Base-by-base conservation (phyloP, 2,888 invertebrate species). In the Dryococelus australis region DNA sequence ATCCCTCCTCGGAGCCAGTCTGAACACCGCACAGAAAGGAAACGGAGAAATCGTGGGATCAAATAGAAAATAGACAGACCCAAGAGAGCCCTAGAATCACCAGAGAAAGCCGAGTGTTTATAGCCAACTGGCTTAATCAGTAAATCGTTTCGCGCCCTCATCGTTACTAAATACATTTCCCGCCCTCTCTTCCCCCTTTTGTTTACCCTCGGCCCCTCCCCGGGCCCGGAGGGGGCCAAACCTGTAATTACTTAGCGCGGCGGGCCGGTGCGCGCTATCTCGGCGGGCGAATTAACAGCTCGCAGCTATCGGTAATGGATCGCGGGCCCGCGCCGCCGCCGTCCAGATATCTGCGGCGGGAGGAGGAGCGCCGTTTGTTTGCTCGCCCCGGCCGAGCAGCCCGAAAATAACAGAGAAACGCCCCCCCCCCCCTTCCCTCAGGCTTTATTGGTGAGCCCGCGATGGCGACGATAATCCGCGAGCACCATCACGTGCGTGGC, bases 101-200 rank as follows among this genome's bases (percentile, higher is more conserved):
- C 5, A 47, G 47, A 47, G 47, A 47, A 47, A 47, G 47, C 47
- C 47, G 16, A 47, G 47, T 47, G 65, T 65, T 65, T 65, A n/a
- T 16, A n/a, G 24, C 65, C 65, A 24, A n/a, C 65, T 65, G 13
- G 65, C 16, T 65, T 65, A 65, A 65, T 65, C 65, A n/a, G 65
- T 65, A n/a, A 65, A 65, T 65, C 65, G 65, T 65, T 65, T 65
- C 65, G 65, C 65, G 65, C 65, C 53, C 85, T 28, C 85, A 51
- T 27, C 85, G 51, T 51, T 85, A 85, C 85, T 47, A 51, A 85
- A 53, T 53, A 47, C 85, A 27, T 85, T 53, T 85, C n/a, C 65
- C 47, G 85, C 43, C 43, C 43, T 16, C 27, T n/a, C 27, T 51
- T 51, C 85, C 53, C 85, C 16, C 47, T 20, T 85, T 51, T 85